A percentile compares a stretch with the other conserved stretches of the same genome.
Evolutionary conservation across 2,888 invertebrate genomes (phyloP).

Genomic region (Ellobium chinense): DNA sequence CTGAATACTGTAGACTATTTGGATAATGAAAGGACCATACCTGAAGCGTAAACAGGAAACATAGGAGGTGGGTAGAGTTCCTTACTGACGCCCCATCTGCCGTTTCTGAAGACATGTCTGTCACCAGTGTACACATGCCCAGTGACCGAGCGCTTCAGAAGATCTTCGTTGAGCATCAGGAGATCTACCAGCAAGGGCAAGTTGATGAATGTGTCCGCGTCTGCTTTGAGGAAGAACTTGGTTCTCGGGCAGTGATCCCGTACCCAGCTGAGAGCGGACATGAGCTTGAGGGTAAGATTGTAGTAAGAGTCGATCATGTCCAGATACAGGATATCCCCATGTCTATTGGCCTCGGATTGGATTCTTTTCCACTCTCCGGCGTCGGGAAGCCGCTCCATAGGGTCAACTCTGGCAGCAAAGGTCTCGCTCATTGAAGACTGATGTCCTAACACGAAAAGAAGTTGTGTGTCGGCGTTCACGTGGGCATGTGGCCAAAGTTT

Average conservation of each 20-base stretch:
- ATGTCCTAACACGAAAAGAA: constrained; percentile 22
- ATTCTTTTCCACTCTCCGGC: neutral
- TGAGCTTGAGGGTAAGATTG: constrained; percentile 32
- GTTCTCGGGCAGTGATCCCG: constrained; percentile 9
- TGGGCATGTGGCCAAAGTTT: constrained; percentile 10
- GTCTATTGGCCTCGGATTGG: neutral
- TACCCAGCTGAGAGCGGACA: constrained; percentile 28
- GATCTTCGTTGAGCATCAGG: neutral
- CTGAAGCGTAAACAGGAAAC: constrained; percentile 35
- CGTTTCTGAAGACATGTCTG: neutral
- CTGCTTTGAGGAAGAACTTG: constrained; percentile 33
- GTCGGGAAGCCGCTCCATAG: neutral
- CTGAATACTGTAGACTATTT: too few relatives aligned
- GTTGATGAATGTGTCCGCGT: constrained; percentile 31
- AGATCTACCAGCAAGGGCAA: constrained; percentile 24
- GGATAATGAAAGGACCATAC: too few relatives aligned
- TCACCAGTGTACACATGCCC: constrained; percentile 4
- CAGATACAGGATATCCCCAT: constrained; percentile 30
- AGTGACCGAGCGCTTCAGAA: neutral
- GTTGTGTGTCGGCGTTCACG: constrained; percentile 8
- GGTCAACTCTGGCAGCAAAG: neutral
- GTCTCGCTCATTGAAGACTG: neutral
- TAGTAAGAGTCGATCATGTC: constrained; percentile 40
- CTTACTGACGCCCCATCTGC: constrained; percentile 3
- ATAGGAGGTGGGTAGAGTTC: constrained; percentile 8